Conservation (phyloP, 2,797 vertebrate species). For the Lithobates pipiens region DNA sequence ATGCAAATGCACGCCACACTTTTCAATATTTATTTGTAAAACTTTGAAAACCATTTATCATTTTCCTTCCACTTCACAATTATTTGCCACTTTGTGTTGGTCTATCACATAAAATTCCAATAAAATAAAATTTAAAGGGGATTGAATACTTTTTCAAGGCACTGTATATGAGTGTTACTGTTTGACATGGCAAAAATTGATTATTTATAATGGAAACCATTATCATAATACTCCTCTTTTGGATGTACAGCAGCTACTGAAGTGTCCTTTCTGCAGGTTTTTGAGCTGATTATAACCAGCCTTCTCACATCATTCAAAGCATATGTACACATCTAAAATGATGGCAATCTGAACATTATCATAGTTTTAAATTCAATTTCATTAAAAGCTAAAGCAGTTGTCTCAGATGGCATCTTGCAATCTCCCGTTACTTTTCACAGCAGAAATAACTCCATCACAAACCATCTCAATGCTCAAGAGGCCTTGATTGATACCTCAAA, state of each 20-base stretch:
- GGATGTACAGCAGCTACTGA: background rate
- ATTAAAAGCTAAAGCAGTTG: slow-evolving; percentile 59
- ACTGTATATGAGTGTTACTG: background rate
- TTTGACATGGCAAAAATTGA: background rate
- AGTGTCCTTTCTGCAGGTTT: slow-evolving; percentile 1
- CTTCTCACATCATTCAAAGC: slow-evolving; percentile 10
- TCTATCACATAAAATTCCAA: no score
- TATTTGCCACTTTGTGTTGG: no score
- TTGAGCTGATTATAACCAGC: slow-evolving; percentile 3
- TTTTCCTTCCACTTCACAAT: no score
- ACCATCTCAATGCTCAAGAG: slow-evolving; percentile 58
- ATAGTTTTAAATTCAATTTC: slow-evolving; percentile 58
- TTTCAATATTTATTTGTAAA: no score
- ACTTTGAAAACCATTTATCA: no score
- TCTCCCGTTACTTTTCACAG: slow-evolving; percentile 53
- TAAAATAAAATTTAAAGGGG: no score
- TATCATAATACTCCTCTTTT: background rate
- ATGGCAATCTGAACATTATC: slow-evolving; percentile 49
- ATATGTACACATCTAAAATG: slow-evolving; percentile 35
- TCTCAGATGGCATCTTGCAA: slow-evolving; percentile 54
- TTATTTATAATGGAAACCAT: background rate
- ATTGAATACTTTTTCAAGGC: no score
- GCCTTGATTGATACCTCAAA: slow-evolving; percentile 49
- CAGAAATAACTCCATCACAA: slow-evolving; percentile 52
- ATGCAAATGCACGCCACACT: no score